Conservation (phyloP, 2,797 vertebrate genomes). For the Smutsia temminckii region DNA sequence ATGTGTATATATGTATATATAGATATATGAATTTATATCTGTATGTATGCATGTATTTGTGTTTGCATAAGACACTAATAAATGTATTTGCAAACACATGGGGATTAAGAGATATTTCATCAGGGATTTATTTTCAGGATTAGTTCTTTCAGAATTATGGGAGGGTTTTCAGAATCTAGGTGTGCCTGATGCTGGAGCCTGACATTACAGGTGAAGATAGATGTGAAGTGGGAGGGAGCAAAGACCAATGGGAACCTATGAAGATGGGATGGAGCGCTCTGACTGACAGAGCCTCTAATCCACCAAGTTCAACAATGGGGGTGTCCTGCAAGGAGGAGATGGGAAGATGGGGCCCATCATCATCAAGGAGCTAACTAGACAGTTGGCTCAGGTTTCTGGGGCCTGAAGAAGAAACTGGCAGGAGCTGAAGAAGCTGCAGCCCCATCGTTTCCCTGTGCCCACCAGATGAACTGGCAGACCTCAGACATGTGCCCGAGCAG, state of each 20-base stretch:
- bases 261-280: not conserved
- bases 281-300: not conserved
- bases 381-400: not conserved
- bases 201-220: not conserved
- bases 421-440: not conserved
- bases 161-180: not conserved
- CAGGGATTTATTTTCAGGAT: not conserved
- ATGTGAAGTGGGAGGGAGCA: too few relatives aligned
- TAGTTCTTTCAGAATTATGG: not conserved
- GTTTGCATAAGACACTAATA: not conserved
- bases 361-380: too few relatives aligned
- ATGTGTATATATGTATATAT: not conserved
- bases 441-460: accelerated
- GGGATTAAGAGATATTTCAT: not conserved
- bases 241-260: too few relatives aligned
- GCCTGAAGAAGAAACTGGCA: not conserved
- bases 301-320: not conserved
- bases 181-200: not conserved
- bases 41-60: not conserved
- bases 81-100: not conserved
- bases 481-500: accelerated
- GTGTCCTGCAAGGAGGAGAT: not conserved
- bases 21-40: not conserved
- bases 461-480: not conserved
- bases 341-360: not conserved